Evolutionary conservation across 2,113 vertebrate genomes (phyloP), one percentile per base, ranked within the genome.

Genomic region (Periophthalmus modestus): DNA sequence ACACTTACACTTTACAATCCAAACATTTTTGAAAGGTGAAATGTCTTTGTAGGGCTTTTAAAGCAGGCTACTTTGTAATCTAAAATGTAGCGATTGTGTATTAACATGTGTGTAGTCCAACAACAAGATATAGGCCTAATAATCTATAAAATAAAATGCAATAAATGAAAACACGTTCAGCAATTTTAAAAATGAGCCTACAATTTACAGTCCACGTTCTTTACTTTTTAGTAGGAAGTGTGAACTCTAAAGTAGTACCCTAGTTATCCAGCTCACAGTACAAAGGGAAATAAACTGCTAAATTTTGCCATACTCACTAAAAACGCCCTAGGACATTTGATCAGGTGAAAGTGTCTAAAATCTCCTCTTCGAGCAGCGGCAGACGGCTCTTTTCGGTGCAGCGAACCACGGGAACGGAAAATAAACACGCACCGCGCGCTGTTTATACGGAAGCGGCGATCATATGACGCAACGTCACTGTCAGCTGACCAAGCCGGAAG

Each of bases 401-500:
- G 9, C 10, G 39, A 43, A 43, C 10, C 15, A 13, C 66, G n/a
- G n/a, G 43, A 67, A 21, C 5, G 16, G 19, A 36, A 65, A 65
- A 65, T 65, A 65, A 43, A 65, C 24, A 18, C 10, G 10, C 21
- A 16, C 23, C 12, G 5, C 4, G 34, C 62, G 33, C 7, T 11
- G 16, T 65, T 65, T 47, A 24, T 23, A 3, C 48, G 58, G 74
- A 70, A 76, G 58, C 68, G 14, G 3, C 11, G 0, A 34, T 76
- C 74, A 76, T 59, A 23, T 75, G 74, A 75, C 57, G 1, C 28
- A 5, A 9, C 34, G 65, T 15, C 12, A 23, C 28, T 36, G 10
- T 46, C 74, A 69, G 68, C 68, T 76, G 74, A 76, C 74, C 10
- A 7, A 61, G 5, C 12, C 18, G 46, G 55, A 67, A 47, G 65